Conservation (phyloP, 1,140 invertebrate genomes). For the Drosophila bocqueti region DNA sequence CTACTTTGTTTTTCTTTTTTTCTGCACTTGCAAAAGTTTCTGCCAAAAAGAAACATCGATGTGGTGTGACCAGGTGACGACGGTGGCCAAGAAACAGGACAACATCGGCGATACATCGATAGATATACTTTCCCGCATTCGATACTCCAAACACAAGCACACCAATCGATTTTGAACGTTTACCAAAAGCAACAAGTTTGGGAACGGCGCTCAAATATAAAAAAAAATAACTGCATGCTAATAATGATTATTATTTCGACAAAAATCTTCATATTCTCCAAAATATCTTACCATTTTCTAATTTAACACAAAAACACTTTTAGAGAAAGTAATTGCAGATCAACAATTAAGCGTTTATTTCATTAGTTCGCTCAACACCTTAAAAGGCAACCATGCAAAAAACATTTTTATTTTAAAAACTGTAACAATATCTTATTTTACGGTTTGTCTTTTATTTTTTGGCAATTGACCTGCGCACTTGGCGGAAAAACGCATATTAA, state of each 20-base stretch:
- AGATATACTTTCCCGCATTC: neutral
- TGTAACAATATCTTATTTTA: slow-evolving; percentile 15
- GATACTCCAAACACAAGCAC: neutral
- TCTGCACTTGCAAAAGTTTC: slow-evolving; percentile 36
- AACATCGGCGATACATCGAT: slow-evolving; percentile 1
- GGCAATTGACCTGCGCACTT: slow-evolving; percentile 38
- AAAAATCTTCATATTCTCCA: neutral
- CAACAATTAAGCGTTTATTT: slow-evolving; percentile 31
- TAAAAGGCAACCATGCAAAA: slow-evolving; percentile 4
- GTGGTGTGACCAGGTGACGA: slow-evolving; percentile 14
- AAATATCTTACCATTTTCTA: neutral
- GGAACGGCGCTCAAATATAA: neutral
- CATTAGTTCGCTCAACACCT: slow-evolving; percentile 9
- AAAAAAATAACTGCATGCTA: neutral
- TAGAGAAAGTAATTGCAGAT: neutral
- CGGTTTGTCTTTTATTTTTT: neutral
- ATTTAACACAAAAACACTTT: neutral
- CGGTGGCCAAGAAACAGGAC: neutral
- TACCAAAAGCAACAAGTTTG: neutral
- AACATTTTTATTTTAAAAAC: slow-evolving; percentile 3
- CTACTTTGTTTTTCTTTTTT: slow-evolving; percentile 45
- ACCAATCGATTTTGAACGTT: neutral
- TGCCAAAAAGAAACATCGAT: slow-evolving; percentile 24
- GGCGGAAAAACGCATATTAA: slow-evolving; percentile 6
- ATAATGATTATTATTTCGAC: neutral